A percentile compares a stretch with the other conserved stretches of the same genome.
These are phyloP conservation scores for Octopus bimaculoides DNA, from an alignment of 1,140 invertebrate species.

Conservation along the genomic window DNA sequence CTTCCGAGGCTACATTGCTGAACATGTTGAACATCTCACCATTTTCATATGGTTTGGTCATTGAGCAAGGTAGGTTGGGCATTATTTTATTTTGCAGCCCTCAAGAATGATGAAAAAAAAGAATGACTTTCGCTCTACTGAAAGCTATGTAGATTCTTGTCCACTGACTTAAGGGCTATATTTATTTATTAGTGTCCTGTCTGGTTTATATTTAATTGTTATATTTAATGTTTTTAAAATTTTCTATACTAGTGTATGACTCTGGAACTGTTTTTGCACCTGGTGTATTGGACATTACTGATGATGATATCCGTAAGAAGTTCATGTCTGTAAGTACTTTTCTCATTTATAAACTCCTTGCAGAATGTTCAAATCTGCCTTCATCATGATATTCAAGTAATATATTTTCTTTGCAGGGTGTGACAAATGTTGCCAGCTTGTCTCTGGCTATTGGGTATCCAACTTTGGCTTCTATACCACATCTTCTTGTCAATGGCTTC, in stretches of 20 bases:
- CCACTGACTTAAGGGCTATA: not conserved
- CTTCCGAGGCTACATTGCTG: constrained; percentile 95
- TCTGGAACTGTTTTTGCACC: constrained; percentile 97
- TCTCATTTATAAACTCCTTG: not conserved
- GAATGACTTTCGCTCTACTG: constrained; percentile 5
- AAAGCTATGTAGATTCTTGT: not conserved
- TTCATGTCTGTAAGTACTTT: constrained; percentile 70
- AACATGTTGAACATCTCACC: constrained; percentile 99
- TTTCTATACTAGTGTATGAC: constrained; percentile 78
- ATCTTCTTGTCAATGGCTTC: constrained; percentile 96
- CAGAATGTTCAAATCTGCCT: not conserved
- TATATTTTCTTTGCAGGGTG: constrained; percentile 64
- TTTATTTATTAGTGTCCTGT: not conserved
- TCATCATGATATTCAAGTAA: not conserved
- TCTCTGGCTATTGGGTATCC: constrained; percentile 94
- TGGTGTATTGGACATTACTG: constrained; percentile 95
- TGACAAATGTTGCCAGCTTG: constrained; percentile 90
- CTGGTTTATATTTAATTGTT: too few relatives aligned
- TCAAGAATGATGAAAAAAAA: not conserved
- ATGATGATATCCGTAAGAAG: constrained; percentile 85
- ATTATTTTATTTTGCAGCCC: not conserved
- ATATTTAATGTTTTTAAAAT: too few relatives aligned
- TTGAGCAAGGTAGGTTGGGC: constrained; percentile 63
- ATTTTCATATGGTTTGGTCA: constrained; percentile 95
- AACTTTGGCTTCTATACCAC: constrained; percentile 92